Evolutionary conservation across 2,797 vertebrate species (phyloP).

Genomic region (Furcifer pardalis): DNA sequence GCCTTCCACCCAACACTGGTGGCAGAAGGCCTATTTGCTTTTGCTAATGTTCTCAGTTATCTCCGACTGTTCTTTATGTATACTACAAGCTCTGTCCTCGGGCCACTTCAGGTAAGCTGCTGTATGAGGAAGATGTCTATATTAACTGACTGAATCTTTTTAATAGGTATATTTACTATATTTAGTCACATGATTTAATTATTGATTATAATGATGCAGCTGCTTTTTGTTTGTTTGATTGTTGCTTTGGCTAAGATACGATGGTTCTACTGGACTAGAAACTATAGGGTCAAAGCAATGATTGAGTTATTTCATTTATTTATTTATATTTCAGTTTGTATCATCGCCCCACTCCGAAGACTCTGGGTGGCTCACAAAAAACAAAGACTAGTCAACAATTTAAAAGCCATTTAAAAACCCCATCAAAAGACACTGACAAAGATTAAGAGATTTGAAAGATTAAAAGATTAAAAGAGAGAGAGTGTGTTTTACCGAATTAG

Average conservation of each 20-base stretch:
- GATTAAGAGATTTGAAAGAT: too few species aligned
- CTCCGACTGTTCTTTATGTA: conserved; percentile 99
- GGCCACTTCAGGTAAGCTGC: conserved; percentile 91
- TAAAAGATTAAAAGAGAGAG: too few species aligned
- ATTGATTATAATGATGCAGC: not conserved
- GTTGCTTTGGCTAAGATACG: not conserved
- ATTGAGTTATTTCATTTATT: too few species aligned
- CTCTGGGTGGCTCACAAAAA: too few species aligned
- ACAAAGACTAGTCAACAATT: too few species aligned
- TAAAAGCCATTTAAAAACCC: too few species aligned
- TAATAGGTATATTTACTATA: not conserved
- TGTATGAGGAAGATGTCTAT: conserved; percentile 27
- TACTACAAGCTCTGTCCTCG: conserved; percentile 97
- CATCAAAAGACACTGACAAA: too few species aligned
- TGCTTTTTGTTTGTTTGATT: not conserved
- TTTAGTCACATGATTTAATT: not conserved
- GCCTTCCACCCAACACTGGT: conserved; percentile 97
- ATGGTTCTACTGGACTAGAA: not conserved
- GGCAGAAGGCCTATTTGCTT: conserved; percentile 96
- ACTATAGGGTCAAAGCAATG: not conserved
- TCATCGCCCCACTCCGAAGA: too few species aligned
- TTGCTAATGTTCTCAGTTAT: conserved; percentile 97
- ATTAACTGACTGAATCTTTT: conserved; percentile 23
- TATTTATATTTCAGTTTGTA: too few species aligned
- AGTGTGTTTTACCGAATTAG: too few species aligned